These are phyloP conservation scores for Toxotes jaculatrix DNA, from an alignment of 2,113 vertebrate genomes.

Conservation along the genomic window DNA sequence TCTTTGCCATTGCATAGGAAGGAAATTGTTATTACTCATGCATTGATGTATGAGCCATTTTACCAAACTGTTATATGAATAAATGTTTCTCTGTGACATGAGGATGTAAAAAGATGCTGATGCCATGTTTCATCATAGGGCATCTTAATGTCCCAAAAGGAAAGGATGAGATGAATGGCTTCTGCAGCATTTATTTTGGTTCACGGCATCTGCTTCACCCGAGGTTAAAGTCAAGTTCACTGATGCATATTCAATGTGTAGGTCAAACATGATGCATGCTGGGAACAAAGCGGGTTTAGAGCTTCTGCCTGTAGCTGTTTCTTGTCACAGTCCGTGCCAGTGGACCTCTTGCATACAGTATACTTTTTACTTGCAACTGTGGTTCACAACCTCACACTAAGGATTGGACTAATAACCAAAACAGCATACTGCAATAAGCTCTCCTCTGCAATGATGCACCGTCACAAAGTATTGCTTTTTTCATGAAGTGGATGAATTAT, in stretches of 20 bases:
- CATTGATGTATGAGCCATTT: slow-evolving; percentile 4
- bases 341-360: slow-evolving; percentile 5
- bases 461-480: background rate
- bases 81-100: slow-evolving; percentile 6
- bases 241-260: slow-evolving; percentile 75
- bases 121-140: slow-evolving; percentile 24
- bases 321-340: slow-evolving; percentile 43
- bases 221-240: slow-evolving; percentile 47
- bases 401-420: background rate
- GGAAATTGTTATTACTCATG: background rate
- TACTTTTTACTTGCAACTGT: background rate
- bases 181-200: slow-evolving; percentile 42
- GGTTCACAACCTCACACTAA: background rate
- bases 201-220: slow-evolving; percentile 41
- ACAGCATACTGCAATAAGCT: background rate
- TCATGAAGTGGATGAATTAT: background rate
- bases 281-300: slow-evolving; percentile 39
- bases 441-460: background rate
- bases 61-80: slow-evolving; percentile 14
- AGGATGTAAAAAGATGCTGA: slow-evolving; percentile 15
- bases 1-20: background rate
- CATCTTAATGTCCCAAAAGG: background rate
- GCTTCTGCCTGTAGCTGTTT: slow-evolving; percentile 63
- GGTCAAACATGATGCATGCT: slow-evolving; percentile 75
- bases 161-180: slow-evolving; percentile 4